Evolutionary conservation across 2,113 vertebrate species (phyloP), one percentile per base, ranked within the genome.

Genomic region (Vimba vimba): DNA sequence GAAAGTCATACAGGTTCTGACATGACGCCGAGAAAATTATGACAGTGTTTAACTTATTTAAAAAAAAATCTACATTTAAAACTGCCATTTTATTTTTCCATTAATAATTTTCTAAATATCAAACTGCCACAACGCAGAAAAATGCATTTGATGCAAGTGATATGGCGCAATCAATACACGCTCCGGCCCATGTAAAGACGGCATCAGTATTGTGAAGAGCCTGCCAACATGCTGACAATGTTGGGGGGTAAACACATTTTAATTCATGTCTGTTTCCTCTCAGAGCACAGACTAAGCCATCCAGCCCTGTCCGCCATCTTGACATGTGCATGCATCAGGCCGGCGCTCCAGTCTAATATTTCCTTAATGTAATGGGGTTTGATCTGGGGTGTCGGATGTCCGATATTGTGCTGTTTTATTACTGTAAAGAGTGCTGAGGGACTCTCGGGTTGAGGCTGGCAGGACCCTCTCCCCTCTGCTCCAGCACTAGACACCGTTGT

Each of bases 281-380:
- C 50, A 2, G 69, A 78, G 50, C 66, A 27, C 52, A 62, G 85
- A 79, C 50, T 21, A 52, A 71, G 86, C 60, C 77, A 82, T 62
- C 39, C 92, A 79, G 76, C 55, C 55, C 33, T 55, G 64, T 83
- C 85, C 36, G 17, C 52, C 94, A 84, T 77, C 71, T 88, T 95
- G 96, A 96, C 95, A 95, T 95, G 93, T 94, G 96, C 95, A 93
- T 93, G 92, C 89, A 95, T 93, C 91, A 91, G 79, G 87, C 76
- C 77, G 85, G 94, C 89, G 82, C 86, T 88, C 89, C 94, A 93
- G 96, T 96, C 94, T 97, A 97, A 95, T 95, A 95, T 97, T 97
- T 96, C 96, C 94, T 94, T 97, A 97, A 97, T 96, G 95, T 96
- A 95, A 96, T 96, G 96, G 96, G 96, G 95, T 96, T 97, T 97